Evolutionary conservation across 92 coral and sea anemone species (phyloP), one percentile per base, ranked within the genome.

Genomic region (Zoanthus solanderi): DNA sequence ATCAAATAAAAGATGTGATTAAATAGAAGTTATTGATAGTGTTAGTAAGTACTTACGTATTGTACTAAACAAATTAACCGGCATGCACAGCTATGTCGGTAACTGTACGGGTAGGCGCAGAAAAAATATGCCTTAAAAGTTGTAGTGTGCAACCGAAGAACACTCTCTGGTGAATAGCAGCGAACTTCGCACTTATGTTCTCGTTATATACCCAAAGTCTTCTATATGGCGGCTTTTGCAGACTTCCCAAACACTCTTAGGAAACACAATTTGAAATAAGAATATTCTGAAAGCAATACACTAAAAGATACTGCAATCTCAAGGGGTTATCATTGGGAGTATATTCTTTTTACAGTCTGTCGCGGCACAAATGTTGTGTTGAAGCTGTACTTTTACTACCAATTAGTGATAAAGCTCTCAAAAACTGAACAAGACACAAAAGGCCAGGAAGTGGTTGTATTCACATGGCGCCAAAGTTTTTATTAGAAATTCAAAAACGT

Each of bases 241-340:
- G 50, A 66, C 74, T 81, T 81, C 74, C 18, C 31, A 65, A 44
- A 81, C 66, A 58, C 75, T 81, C 85, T 81, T 81, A 45, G 85
- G 85, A 81, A 81, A 81, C 66, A 47, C 42, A 2, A 37, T 56
- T 34, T 34, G 67, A 53, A 29, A 77, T 9, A 66, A 45, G 57
- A 66, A 7, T 73, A 12, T 81, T 16, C 72, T 29, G 45, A 58
- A 68, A 29, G 60, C 84, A 79, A 79, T 79, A 57, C 72, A 2
- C 34, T 12, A 17, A 16, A 37, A 16, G 14, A 16, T 57, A 50
- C 15, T 11, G 28, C 18, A 66, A 13, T 18, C 42, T 66, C 23
- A 48, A 45, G 53, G 42, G 61, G 12, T 81, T 66, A 81, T 18
- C 71, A 15, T n/a, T 50, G 56, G 56, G 9, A 50, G 46, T 18